phyloP scores from a whole-genome alignment of 1,140 invertebrate genomes.

The Mya arenaria region DNA sequence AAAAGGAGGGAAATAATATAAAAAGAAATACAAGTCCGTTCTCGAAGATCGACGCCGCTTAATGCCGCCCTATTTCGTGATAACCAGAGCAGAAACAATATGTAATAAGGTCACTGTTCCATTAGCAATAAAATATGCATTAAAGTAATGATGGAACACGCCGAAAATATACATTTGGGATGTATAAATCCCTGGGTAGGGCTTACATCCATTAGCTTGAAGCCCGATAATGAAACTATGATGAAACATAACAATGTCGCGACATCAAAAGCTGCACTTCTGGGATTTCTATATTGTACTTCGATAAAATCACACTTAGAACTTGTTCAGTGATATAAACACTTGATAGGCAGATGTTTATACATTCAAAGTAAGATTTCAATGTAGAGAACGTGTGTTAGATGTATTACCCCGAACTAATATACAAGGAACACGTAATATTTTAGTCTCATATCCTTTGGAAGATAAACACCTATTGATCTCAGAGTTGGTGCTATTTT shows the following conservation, averaged over 20 bases:
- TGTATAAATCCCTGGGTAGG: slow-evolving; percentile 24
- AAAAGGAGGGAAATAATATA: too few species aligned
- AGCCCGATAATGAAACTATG: slow-evolving; percentile 14
- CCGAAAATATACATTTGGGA: slow-evolving; percentile 31
- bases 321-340: slow-evolving; percentile 25
- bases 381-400: background rate
- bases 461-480: too few species aligned
- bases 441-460: too few species aligned
- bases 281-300: slow-evolving; percentile 48
- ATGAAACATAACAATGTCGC: slow-evolving; percentile 40
- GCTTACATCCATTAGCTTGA: slow-evolving; percentile 50
- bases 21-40: too few species aligned
- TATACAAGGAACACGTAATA: too few species aligned
- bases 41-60: too few species aligned
- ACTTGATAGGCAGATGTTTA: slow-evolving; percentile 33
- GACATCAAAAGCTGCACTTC: slow-evolving; percentile 45
- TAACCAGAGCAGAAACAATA: too few species aligned
- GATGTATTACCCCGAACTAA: slow-evolving; percentile 25
- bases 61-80: too few species aligned
- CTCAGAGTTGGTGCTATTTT: too few species aligned
- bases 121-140: too few species aligned
- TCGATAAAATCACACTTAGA: slow-evolving; percentile 50
- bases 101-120: too few species aligned
- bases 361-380: slow-evolving; percentile 20
- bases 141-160: too few species aligned